Base-by-base conservation (phyloP, 2,888 invertebrate genomes). In the Monochamus alternatus region DNA sequence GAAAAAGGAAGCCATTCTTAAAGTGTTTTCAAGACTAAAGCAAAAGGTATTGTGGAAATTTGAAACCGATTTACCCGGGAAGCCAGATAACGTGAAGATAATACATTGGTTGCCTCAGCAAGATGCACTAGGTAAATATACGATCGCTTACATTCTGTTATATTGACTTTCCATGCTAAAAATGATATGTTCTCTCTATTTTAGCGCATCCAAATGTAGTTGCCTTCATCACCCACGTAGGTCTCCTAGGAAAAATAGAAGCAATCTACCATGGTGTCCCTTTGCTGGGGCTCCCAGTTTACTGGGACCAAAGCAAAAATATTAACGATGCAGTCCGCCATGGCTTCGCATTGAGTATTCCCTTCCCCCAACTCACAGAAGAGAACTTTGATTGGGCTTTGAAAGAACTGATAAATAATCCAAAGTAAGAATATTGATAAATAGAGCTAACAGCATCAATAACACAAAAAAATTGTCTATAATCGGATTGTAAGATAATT, bases 11-110 rank as follows among this genome's bases (percentile, higher is more conserved):
- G 90, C 89, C 0, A 90, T 94, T 52, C 86, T 92, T 9, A 91
- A 91, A 73, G 91, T 90, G 1, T 91, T 94, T 70, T 88, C 90
- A 0, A 90, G 89, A 76, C 82, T 94, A 0, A 92, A 93, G 77
- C 92, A 93, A 78, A 91, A 90, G 7, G 91, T 94, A 0, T 83
- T 94, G 31, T 93, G 93, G 93, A 94, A 94, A 88, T 94, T 93
- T 81, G 91, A 91, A 0, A 90, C 91, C n/a, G 73, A 73, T 30
- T 75, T 85, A 22, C 83, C 84, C 10, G 81, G 81, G 55, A 78
- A 82, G 58, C 88, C 89, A 1, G 77, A 82, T 12, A 90, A 90
- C 80, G 86, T 92, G 0, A 86, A 86, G 79, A 82, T 89, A 10
- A 79, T 77, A 5, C 84, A 82, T 59, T 87, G 87, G 87, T 77